Conservation (phyloP, 2,888 invertebrate genomes). For the Ophion obscuratus region DNA sequence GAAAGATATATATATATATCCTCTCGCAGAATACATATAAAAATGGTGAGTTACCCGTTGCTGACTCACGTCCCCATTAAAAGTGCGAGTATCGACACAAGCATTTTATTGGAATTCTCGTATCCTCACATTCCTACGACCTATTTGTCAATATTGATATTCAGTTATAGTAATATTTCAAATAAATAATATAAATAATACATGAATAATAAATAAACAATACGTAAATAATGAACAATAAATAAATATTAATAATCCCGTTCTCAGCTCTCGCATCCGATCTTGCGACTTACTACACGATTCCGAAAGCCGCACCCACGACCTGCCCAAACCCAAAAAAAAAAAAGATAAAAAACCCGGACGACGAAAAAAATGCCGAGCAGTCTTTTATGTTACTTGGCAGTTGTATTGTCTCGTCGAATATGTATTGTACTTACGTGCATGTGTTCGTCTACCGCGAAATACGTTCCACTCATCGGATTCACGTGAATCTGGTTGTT, state of each 20-base stretch:
- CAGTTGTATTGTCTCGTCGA: not conserved
- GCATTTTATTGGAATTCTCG: conserved; percentile 44
- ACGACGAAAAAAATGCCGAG: conserved; percentile 39
- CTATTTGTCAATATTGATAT: not conserved
- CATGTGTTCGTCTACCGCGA: conserved; percentile 1
- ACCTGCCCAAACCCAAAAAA: conserved; percentile 35
- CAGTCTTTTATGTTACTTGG: conserved; percentile 14
- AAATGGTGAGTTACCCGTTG: conserved; percentile 34
- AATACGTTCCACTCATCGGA: conserved; percentile 54
- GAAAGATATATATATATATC: conserved; percentile 8
- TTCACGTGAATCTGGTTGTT: conserved; percentile 42
- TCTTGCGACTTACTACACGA: not conserved
- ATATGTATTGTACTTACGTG: not conserved
- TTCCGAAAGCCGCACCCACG: conserved; percentile 45
- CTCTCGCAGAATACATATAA: conserved; percentile 23
- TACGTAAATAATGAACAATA: not conserved
- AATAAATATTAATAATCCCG: not conserved
- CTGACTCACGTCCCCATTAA: conserved; percentile 54
- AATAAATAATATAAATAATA: too few species aligned
- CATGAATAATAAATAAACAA: too few species aligned
- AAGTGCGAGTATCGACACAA: conserved; percentile 22
- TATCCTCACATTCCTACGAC: not conserved
- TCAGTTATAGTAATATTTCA: too few species aligned
- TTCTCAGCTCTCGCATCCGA: too few species aligned
- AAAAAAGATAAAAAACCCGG: conserved; percentile 28